Evolutionary conservation across 2,888 invertebrate species (phyloP).

Genomic region (Ametastegia equiseti): DNA sequence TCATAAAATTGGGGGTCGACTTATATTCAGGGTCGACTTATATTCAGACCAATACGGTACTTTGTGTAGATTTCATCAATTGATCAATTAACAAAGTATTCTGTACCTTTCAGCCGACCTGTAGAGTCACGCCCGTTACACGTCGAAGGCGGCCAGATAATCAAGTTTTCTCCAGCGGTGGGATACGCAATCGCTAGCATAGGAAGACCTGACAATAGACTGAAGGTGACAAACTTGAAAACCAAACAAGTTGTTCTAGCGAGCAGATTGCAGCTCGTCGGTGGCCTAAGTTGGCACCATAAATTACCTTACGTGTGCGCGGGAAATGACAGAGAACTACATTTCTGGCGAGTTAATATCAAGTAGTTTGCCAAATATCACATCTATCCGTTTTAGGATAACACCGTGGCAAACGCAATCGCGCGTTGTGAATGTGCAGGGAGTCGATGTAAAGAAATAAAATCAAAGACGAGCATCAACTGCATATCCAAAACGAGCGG

Average conservation of each 20-base stretch:
- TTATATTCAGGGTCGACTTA: no score
- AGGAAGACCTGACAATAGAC: constrained; percentile 81
- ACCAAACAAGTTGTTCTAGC: constrained; percentile 79
- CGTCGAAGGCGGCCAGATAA: constrained; percentile 80
- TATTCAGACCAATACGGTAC: no score
- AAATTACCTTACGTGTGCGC: constrained; percentile 80
- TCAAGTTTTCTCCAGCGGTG: constrained; percentile 81
- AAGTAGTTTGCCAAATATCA: constrained; percentile 63
- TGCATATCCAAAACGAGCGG: not conserved
- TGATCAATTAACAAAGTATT: constrained; percentile 38
- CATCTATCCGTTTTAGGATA: not conserved
- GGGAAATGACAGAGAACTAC: constrained; percentile 80
- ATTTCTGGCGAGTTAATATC: constrained; percentile 80
- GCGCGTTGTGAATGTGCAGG: not conserved
- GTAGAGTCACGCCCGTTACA: constrained; percentile 80
- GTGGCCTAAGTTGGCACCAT: constrained; percentile 82
- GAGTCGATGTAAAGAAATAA: not conserved
- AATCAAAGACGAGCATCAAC: not conserved
- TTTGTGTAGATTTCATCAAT: constrained; percentile 29
- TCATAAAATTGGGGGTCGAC: no score
- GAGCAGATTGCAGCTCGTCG: constrained; percentile 78
- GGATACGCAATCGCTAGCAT: constrained; percentile 83
- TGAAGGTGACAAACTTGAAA: constrained; percentile 82
- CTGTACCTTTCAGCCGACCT: constrained; percentile 77
- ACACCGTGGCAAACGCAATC: not conserved